These are phyloP conservation scores for Polylopha cassiicola DNA, from an alignment of 2,888 invertebrate species.

Conservation along the genomic window DNA sequence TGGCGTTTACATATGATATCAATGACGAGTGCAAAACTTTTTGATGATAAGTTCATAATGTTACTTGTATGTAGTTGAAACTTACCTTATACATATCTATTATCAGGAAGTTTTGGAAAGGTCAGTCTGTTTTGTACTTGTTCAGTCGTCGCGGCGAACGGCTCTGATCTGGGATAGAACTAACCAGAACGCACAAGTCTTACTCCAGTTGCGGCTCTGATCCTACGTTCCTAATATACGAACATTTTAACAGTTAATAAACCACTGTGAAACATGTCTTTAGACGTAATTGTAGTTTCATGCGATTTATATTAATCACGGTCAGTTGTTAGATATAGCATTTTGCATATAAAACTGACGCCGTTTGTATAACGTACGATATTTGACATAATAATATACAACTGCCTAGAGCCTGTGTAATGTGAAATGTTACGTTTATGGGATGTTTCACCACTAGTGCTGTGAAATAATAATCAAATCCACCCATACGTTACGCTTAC, in stretches of 20 bases:
- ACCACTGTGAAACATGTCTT: constrained; percentile 2
- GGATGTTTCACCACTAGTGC: constrained; percentile 5
- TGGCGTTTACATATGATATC: too few relatives aligned
- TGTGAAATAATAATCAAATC: constrained; percentile 4
- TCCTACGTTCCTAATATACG: not conserved
- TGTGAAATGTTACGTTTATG: too few relatives aligned
- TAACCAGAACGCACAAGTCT: constrained; percentile 18
- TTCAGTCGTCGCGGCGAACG: constrained; percentile 2
- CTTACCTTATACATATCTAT: too few relatives aligned
- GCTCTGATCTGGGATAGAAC: constrained; percentile 14
- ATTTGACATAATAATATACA: too few relatives aligned
- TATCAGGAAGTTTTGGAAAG: too few relatives aligned
- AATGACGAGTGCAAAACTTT: too few relatives aligned
- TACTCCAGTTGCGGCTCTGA: constrained; percentile 2
- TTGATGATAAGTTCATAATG: too few relatives aligned
- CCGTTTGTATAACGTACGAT: too few relatives aligned
- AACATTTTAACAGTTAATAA: constrained; percentile 6
- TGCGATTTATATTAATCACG: constrained; percentile 5
- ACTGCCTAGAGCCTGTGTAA: too few relatives aligned
- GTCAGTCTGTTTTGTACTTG: too few relatives aligned
- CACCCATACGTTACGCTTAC: constrained; percentile 15
- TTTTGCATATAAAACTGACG: too few relatives aligned
- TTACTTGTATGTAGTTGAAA: too few relatives aligned
- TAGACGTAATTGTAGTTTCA: not conserved
- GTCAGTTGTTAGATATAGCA: constrained; percentile 1